Evolutionary conservation across 2,888 invertebrate genomes (phyloP).

Genomic region (Papilio elwesi): DNA sequence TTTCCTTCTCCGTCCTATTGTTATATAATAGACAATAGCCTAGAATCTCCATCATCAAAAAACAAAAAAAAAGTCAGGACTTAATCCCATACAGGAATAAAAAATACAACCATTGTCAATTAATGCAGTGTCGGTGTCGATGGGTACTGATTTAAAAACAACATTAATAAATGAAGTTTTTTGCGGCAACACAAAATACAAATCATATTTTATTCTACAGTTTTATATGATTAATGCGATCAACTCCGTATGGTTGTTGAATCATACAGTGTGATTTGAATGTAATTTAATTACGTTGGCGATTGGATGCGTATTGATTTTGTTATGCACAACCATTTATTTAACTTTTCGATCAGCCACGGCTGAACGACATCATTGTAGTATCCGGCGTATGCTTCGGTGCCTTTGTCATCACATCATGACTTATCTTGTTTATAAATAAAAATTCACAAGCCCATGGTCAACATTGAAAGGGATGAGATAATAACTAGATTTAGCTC

Average conservation of each 20-base stretch:
- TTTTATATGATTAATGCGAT: constrained; percentile 1
- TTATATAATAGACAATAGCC: constrained; percentile 20
- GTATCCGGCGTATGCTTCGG: constrained; percentile 24
- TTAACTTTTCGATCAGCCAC: constrained; percentile 23
- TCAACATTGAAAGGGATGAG: constrained; percentile 28
- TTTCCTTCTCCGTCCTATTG: constrained; percentile 22
- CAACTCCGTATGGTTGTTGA: not conserved
- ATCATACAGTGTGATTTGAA: not conserved
- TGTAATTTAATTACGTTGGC: not conserved
- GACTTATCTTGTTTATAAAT: constrained; percentile 28
- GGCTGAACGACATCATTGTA: constrained; percentile 32
- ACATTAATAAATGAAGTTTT: constrained; percentile 19
- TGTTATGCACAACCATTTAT: constrained; percentile 17
- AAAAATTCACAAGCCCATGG: constrained; percentile 5
- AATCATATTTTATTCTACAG: not conserved
- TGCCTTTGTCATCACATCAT: constrained; percentile 18
- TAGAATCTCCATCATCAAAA: constrained; percentile 16
- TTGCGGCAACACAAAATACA: not conserved
- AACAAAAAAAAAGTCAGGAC: constrained; percentile 7
- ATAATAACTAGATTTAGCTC: constrained; percentile 29
- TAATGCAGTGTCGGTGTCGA: not conserved
- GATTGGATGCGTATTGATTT: constrained; percentile 3
- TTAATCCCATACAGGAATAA: not conserved
- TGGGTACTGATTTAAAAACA: not conserved
- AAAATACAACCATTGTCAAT: constrained; percentile 11